A percentile compares a stretch with the other conserved stretches of the same genome.
Conservation (phyloP, 1,140 invertebrate species). For the Zaprionus davidi region DNA sequence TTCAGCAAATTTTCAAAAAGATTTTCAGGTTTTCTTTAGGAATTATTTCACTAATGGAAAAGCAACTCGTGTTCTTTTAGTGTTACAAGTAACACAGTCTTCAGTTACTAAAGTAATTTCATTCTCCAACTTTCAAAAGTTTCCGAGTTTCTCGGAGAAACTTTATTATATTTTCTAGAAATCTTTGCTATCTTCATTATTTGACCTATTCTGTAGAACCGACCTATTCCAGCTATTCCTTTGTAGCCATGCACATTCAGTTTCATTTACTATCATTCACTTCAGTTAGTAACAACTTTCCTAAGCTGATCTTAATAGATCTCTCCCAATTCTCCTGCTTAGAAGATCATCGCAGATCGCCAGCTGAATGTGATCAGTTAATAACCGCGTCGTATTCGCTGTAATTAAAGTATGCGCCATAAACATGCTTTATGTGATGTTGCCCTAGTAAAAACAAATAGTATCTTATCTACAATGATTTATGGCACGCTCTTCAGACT, state of each 20-base stretch:
- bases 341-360: neutral
- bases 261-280: too few species aligned
- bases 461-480: slow-evolving; percentile 24
- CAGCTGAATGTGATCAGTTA: neutral
- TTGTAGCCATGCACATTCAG: too few species aligned
- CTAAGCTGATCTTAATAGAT: neutral
- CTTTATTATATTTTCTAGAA: too few species aligned
- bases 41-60: neutral
- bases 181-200: too few species aligned
- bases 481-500: slow-evolving; percentile 7
- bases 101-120: too few species aligned
- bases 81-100: too few species aligned
- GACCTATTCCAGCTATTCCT: too few species aligned
- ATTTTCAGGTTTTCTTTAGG: neutral
- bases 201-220: too few species aligned
- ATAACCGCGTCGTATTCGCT: neutral
- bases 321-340: neutral
- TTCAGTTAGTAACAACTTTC: neutral
- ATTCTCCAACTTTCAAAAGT: too few species aligned
- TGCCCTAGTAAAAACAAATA: slow-evolving; percentile 1
- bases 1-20: neutral
- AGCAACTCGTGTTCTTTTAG: neutral
- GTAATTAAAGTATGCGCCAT: slow-evolving; percentile 3
- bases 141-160: too few species aligned
- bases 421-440: slow-evolving; percentile 4